Evolutionary conservation across 64 coral and sea anemone genomes (phyloP), one percentile per base, ranked within the genome.

Genomic region (Astreopora myriophthalma): DNA sequence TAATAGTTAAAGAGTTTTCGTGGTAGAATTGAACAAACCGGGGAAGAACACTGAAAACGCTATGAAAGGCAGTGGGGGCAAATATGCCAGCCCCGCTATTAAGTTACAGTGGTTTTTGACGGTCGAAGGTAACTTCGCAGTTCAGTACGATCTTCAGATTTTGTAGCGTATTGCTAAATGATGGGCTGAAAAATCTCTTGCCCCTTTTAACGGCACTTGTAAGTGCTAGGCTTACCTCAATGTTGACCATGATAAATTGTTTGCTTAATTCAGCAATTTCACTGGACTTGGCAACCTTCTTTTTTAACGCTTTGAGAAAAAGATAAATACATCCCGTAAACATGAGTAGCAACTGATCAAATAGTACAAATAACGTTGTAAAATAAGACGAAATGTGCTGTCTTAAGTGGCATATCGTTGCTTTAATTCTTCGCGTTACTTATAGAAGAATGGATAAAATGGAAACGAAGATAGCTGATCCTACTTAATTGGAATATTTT

Each of bases 231-330:
- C 29, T 86, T 88, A 98, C 96, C 64, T 88, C 75, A 17, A 98
- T 72, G 66, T 95, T 98, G 16, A 98, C 93, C 96, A 98, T 95
- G 11, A 98, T 93, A 38, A 98, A 95, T 3, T 93, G 70, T 63
- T 92, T 85, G 74, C 96, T 95, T 17, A 71, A 28, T 69, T 93
- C 66, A 40, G 86, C 40, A 33, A 98, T 85, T 31, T 93, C 81
- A 63, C 88, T 90, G 16, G 96, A 98, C 36, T 86, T 90, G 3
- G 90, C 71, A 79, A 98, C 92, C 29, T 98, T 93, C 71, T 92
- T 92, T 61, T 98, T 98, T 17, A 98, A 95, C 30, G 86, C 96
- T 98, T 74, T 33, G 75, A 36, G 25, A 61, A 69, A 33, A 22
- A 16, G 16, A 20, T 1, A 34, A 70, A 6, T 2, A 74, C 5